Conservation (phyloP, 2,888 invertebrate genomes). For the Uropetala carovei region DNA sequence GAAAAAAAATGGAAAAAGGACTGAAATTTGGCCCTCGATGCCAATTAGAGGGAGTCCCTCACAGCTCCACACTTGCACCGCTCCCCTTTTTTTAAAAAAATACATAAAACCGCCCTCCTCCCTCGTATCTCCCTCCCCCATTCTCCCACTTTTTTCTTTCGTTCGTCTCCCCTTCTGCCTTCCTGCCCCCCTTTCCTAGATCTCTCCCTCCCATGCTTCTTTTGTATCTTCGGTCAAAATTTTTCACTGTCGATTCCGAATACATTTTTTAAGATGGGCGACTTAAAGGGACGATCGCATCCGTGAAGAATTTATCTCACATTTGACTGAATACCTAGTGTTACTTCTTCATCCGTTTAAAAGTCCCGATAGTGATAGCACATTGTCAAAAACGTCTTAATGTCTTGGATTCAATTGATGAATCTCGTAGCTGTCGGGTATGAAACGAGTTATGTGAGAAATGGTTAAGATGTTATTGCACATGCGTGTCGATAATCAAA, state of each 20-base stretch:
- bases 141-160: not conserved
- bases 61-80: constrained; percentile 9
- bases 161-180: not conserved
- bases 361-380: too few relatives aligned
- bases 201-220: not conserved
- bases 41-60: constrained; percentile 52
- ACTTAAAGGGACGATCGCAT: too few relatives aligned
- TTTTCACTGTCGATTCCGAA: not conserved
- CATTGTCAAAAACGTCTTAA: too few relatives aligned
- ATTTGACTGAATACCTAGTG: too few relatives aligned
- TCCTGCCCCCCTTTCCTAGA: not conserved
- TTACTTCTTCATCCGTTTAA: too few relatives aligned
- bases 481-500: too few relatives aligned
- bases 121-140: not conserved
- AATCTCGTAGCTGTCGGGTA: too few relatives aligned
- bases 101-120: too few relatives aligned
- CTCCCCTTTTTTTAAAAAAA: not conserved
- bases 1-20: constrained; percentile 40
- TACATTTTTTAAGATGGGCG: not conserved
- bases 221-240: not conserved
- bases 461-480: too few relatives aligned
- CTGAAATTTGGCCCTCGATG: constrained; percentile 39
- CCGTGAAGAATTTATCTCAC: too few relatives aligned
- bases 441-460: too few relatives aligned
- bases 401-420: too few relatives aligned